Conservation (phyloP, 1,140 invertebrate genomes). For the Pemphigus obesinymphae region DNA sequence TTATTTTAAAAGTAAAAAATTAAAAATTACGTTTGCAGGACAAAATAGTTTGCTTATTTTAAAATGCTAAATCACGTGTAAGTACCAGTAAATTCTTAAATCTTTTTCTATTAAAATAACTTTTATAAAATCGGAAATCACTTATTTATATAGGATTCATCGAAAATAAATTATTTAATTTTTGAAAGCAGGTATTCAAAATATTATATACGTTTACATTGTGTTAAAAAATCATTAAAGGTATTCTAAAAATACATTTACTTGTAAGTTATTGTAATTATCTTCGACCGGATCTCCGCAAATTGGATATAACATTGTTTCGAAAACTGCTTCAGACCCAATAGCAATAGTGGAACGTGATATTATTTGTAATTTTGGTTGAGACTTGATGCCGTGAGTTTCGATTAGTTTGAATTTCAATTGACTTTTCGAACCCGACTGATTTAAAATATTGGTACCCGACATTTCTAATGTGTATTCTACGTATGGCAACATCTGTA, state of each 20-base stretch:
- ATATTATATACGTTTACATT: neutral
- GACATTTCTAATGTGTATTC: slow-evolving; percentile 23
- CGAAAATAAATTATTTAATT: no score
- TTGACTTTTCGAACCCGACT: neutral
- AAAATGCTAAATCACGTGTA: no score
- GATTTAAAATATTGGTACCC: slow-evolving; percentile 16
- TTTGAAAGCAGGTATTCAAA: no score
- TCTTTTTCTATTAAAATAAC: no score
- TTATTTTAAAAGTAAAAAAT: no score
- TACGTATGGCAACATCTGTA: slow-evolving; percentile 4
- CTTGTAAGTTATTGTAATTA: neutral
- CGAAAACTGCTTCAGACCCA: slow-evolving; percentile 28
- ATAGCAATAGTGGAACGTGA: neutral
- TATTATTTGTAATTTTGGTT: slow-evolving; percentile 22
- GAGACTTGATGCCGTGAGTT: neutral
- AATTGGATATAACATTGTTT: slow-evolving; percentile 14
- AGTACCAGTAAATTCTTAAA: no score
- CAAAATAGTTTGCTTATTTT: no score
- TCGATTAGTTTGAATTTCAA: slow-evolving; percentile 26
- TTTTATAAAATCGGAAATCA: no score
- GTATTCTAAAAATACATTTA: neutral
- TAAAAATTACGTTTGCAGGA: no score
- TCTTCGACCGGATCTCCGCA: neutral
- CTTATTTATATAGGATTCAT: no score
- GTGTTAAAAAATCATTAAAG: neutral